Evolutionary conservation across 2,797 vertebrate genomes (phyloP), one percentile per base, ranked within the genome.

Genomic region (Aselliscus stoliczkanus): DNA sequence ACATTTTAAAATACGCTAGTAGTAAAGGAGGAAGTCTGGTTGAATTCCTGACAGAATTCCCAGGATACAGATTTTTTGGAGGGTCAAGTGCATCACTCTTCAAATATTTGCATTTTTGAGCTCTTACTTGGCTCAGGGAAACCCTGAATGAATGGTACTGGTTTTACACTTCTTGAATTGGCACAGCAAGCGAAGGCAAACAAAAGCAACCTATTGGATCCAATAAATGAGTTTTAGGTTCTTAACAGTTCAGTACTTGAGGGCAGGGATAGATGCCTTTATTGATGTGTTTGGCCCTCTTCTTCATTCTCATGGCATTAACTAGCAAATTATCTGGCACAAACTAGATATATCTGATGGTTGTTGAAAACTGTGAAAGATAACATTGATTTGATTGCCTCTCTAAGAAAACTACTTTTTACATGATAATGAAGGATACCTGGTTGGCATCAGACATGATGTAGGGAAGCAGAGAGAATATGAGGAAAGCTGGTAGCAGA

Each of bases 1-100:
- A 94, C 92, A 93, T 80, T 94, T 93, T 95, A 47, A 95, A 94
- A 82, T 82, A 83, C 2, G 54, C 13, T 69, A 92, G 72, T 25
- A 72, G 34, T 27, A 76, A 81, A 64, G 72, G 23, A 94, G 84
- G 93, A 95, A 77, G 52, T 95, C 47, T 64, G 42, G n/a, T 56
- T 56, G 50, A 88, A 85, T 91, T 94, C 73, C 47, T 90, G 47
- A 90, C 4, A 75, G 58, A 73, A 82, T 85, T 52, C 65, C 52
- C 77, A 72, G 37, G 76, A 84, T 5, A 80, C 3, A 50, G 15
- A 88, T n/a, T 79, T 92, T 92, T 50, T 77, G n/a, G 52, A 87
- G 60, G 67, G 52, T 88, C 58, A 94, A 76, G 70, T 1, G 54
- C 42, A 75, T 81, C 85, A 75, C 79, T 92, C 73, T 90, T 86